A percentile compares a stretch with the other conserved stretches of the same genome.
Conservation (phyloP, 92 coral and sea anemone genomes). For the Porites evermanni region DNA sequence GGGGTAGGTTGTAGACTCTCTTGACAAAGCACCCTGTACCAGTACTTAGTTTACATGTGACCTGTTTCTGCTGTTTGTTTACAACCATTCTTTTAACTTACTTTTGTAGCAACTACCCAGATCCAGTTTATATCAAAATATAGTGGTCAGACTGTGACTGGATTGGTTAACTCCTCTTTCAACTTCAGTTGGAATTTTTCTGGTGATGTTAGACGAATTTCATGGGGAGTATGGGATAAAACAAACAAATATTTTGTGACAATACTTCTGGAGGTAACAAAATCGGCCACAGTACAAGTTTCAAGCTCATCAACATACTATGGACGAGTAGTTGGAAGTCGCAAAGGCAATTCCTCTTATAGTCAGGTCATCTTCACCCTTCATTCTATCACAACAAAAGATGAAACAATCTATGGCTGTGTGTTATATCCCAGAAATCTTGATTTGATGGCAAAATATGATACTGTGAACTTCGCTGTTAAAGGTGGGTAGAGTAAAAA, state of each 20-base stretch:
- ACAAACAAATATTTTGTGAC: too few relatives aligned
- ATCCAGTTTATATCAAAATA: neutral
- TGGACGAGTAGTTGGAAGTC: conserved; percentile 16
- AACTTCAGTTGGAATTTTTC: conserved; percentile 5
- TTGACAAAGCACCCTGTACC: too few relatives aligned
- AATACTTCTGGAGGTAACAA: neutral
- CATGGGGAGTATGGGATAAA: neutral
- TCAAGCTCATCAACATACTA: neutral
- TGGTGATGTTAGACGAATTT: neutral
- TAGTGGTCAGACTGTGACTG: neutral
- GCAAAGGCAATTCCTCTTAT: neutral
- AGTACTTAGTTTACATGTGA: too few relatives aligned
- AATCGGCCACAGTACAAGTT: neutral
- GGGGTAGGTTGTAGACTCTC: too few relatives aligned
- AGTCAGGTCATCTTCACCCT: conserved; percentile 9
- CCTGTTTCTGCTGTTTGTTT: too few relatives aligned
- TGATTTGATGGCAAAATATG: neutral
- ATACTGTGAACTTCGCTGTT: neutral
- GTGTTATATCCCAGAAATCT: neutral
- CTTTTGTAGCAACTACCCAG: neutral
- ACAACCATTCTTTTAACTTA: too few relatives aligned
- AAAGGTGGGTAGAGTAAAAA: neutral
- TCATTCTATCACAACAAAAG: neutral
- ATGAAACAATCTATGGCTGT: conserved; percentile 1
- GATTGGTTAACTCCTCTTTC: neutral